These are phyloP conservation scores for Drosophila sechellia DNA, from an alignment of 1,140 invertebrate species.

Conservation along the genomic window DNA sequence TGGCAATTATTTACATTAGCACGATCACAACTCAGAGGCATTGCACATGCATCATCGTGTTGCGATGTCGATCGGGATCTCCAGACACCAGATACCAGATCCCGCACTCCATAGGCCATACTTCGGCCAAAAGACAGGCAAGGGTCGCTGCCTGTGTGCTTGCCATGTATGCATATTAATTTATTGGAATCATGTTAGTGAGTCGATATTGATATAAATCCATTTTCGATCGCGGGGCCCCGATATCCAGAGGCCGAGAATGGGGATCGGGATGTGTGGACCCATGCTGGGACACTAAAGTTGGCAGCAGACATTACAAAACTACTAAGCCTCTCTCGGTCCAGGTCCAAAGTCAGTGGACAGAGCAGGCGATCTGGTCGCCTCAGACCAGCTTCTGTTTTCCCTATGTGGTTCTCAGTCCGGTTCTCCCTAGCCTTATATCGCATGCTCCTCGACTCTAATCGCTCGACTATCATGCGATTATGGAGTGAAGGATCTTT, in stretches of 20 bases:
- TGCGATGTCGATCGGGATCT: constrained; percentile 76
- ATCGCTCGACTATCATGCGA: constrained; percentile 71
- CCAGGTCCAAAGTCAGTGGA: constrained; percentile 45
- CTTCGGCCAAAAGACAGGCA: constrained; percentile 43
- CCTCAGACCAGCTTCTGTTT: constrained; percentile 44
- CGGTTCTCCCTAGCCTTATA: constrained; percentile 4
- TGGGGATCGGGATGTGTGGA: not conserved
- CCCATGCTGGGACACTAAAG: constrained; percentile 45
- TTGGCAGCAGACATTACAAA: constrained; percentile 49
- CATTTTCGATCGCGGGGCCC: constrained; percentile 75
- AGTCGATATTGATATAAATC: constrained; percentile 84
- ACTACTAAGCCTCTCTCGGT: constrained; percentile 45
- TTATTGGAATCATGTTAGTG: constrained; percentile 84
- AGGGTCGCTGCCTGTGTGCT: constrained; percentile 53
- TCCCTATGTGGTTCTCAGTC: not conserved
- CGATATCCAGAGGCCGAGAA: constrained; percentile 45
- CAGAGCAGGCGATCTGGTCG: constrained; percentile 27
- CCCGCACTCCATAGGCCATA: not conserved
- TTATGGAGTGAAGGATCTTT: constrained; percentile 30
- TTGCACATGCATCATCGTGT: constrained; percentile 84
- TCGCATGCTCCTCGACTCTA: constrained; percentile 69
- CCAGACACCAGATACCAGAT: constrained; percentile 9
- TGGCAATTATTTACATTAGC: constrained; percentile 84
- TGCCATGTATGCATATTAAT: constrained; percentile 83
- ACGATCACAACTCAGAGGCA: constrained; percentile 84